Evolutionary conservation across 2,888 invertebrate genomes (phyloP).

Genomic region (Tenthredo notha): DNA sequence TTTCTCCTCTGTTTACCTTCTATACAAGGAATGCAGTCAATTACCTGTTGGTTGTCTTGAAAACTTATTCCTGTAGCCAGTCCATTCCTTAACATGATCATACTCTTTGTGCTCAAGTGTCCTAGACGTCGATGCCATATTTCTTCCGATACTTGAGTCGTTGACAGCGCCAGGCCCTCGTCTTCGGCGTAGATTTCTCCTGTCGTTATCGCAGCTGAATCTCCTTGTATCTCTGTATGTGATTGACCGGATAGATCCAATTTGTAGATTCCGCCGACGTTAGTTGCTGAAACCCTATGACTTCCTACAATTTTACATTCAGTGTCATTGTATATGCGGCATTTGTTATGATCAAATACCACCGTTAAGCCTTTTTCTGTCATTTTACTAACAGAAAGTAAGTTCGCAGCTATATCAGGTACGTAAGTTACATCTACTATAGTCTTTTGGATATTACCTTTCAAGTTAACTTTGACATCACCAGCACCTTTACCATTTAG

Average conservation of each 20-base stretch:
- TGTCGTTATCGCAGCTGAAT: slow-evolving; percentile 54
- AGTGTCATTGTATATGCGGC: background rate
- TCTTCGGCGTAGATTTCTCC: background rate
- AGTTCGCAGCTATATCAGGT: slow-evolving; percentile 57
- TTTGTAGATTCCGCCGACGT: background rate
- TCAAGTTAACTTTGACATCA: slow-evolving; percentile 37
- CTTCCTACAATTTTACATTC: slow-evolving; percentile 2
- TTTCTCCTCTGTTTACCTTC: slow-evolving; percentile 51
- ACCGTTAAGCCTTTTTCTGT: slow-evolving; percentile 46
- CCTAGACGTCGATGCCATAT: slow-evolving; percentile 46
- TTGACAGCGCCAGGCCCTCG: slow-evolving; percentile 54
- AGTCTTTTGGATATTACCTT: slow-evolving; percentile 51
- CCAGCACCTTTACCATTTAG: slow-evolving; percentile 47
- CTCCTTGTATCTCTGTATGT: background rate
- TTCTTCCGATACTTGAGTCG: background rate
- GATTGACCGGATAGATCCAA: background rate
- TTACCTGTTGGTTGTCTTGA: slow-evolving; percentile 50
- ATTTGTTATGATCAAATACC: background rate
- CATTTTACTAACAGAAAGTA: slow-evolving; percentile 59
- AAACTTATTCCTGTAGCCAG: slow-evolving; percentile 58
- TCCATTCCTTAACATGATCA: slow-evolving; percentile 58
- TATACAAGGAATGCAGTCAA: slow-evolving; percentile 58
- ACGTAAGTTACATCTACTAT: slow-evolving; percentile 54
- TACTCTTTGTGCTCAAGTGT: slow-evolving; percentile 59
- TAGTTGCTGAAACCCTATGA: background rate